Conservation (phyloP, 1,140 invertebrate species). For the Nebria ingens region DNA sequence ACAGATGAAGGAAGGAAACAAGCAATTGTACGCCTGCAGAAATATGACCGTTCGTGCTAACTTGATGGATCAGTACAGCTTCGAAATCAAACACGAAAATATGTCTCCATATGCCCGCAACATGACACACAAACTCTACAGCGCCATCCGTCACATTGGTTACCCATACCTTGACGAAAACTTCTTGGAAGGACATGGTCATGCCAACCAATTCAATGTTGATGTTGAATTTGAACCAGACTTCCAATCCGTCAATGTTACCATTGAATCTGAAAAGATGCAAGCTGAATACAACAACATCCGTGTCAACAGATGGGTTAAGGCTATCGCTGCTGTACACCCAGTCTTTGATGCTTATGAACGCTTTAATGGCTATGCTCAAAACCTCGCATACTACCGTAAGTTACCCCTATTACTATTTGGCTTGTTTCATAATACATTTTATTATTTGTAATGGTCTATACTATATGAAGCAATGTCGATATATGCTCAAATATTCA, state of each 20-base stretch:
- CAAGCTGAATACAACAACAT: conserved; percentile 34
- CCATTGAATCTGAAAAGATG: conserved; percentile 33
- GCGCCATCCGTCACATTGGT: conserved; percentile 24
- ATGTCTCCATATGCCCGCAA: conserved; percentile 27
- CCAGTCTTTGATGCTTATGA: conserved; percentile 31
- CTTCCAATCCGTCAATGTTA: conserved; percentile 33
- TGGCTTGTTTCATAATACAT: too few relatives aligned
- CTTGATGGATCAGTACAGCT: conserved; percentile 37
- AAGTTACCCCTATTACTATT: too few relatives aligned
- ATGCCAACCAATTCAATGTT: conserved; percentile 38
- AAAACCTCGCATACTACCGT: conserved; percentile 19
- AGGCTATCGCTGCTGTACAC: conserved; percentile 34
- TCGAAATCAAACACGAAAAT: conserved; percentile 38
- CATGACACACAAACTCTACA: conserved; percentile 30
- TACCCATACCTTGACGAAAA: conserved; percentile 32
- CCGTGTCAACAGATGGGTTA: conserved; percentile 25
- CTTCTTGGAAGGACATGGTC: conserved; percentile 24
- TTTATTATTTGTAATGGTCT: not conserved
- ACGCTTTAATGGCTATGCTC: conserved; percentile 31
- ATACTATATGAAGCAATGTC: too few relatives aligned
- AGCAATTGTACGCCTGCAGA: conserved; percentile 41
- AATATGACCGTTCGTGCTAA: conserved; percentile 38
- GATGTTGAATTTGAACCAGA: conserved; percentile 32
- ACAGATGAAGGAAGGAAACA: conserved; percentile 41
- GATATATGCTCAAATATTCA: too few relatives aligned